These are phyloP conservation scores for Ostrea denselamellosa DNA, from an alignment of 1,140 invertebrate species.

Conservation along the genomic window DNA sequence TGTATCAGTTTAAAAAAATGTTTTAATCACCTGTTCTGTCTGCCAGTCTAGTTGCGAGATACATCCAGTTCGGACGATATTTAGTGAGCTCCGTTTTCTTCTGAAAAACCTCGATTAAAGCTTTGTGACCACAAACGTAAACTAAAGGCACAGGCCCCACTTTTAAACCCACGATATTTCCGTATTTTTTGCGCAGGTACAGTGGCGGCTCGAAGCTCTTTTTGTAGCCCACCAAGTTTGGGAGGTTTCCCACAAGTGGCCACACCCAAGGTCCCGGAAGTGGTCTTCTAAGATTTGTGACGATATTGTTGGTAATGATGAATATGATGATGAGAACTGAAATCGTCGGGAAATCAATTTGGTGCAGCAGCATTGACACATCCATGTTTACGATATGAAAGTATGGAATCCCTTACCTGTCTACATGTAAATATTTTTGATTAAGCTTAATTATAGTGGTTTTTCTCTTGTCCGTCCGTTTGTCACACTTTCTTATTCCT, in stretches of 20 bases:
- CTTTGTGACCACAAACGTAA: slow-evolving; percentile 47
- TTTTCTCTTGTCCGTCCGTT: too few relatives aligned
- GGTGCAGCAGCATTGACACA: neutral
- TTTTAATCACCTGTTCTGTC: slow-evolving; percentile 46
- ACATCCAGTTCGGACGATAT: slow-evolving; percentile 53
- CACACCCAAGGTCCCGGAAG: slow-evolving; percentile 46
- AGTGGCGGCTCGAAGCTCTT: slow-evolving; percentile 24
- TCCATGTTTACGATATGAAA: neutral
- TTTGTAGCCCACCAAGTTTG: slow-evolving; percentile 36
- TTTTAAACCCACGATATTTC: slow-evolving; percentile 43
- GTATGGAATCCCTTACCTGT: neutral
- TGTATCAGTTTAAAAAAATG: too few relatives aligned
- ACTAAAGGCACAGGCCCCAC: slow-evolving; percentile 47
- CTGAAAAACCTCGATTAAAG: slow-evolving; percentile 38
- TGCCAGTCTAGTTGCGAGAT: slow-evolving; percentile 43
- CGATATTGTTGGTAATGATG: neutral
- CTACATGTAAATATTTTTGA: too few relatives aligned
- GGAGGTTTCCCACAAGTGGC: slow-evolving; percentile 52
- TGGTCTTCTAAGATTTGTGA: neutral
- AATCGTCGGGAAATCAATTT: neutral
- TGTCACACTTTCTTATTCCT: too few relatives aligned
- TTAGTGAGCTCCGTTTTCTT: slow-evolving; percentile 27
- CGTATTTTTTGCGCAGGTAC: slow-evolving; percentile 44
- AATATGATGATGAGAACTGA: neutral
- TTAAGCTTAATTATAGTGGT: too few relatives aligned